These are phyloP conservation scores for Liparis tanakae DNA, from an alignment of 2,797 vertebrate genomes.

Conservation along the genomic window DNA sequence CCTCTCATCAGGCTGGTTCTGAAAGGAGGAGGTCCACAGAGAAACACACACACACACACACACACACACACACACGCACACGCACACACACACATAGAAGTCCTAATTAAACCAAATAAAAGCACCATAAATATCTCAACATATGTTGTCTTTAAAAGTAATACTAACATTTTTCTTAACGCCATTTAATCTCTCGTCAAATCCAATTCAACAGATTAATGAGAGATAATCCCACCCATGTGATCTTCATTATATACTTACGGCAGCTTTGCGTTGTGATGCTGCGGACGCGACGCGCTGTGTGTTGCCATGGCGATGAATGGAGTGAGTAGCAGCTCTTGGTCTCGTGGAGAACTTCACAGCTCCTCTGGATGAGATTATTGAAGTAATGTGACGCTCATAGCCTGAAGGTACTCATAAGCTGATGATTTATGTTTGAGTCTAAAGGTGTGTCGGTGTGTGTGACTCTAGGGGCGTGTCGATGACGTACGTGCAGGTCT, in stretches of 20 bases:
- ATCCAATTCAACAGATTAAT: constrained; percentile 19
- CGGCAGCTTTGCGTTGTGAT: constrained; percentile 25
- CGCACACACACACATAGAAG: neutral
- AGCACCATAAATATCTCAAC: constrained; percentile 1
- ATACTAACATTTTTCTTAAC: neutral
- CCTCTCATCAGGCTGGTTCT: constrained; percentile 23
- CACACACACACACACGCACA: neutral
- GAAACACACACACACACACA: too few relatives aligned
- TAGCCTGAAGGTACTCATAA: neutral
- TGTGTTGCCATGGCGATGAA: constrained; percentile 62
- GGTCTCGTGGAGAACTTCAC: constrained; percentile 20
- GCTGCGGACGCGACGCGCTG: constrained; percentile 1
- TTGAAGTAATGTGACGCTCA: neutral
- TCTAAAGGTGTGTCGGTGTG: too few relatives aligned
- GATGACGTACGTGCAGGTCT: neutral
- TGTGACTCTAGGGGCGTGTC: neutral
- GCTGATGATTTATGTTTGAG: neutral
- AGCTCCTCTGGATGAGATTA: neutral
- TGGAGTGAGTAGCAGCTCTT: constrained; percentile 33
- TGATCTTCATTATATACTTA: constrained; percentile 8
- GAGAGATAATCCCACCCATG: constrained; percentile 20
- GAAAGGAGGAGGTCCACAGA: constrained; percentile 12
- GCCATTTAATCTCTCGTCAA: constrained; percentile 14
- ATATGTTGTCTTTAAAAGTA: constrained; percentile 10
- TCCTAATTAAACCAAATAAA: constrained; percentile 21